Percentiles rank a stretch among this genome's conserved stretches.
These are phyloP conservation scores for Labia minor DNA, from an alignment of 2,888 invertebrate species.

Conservation along the genomic window DNA sequence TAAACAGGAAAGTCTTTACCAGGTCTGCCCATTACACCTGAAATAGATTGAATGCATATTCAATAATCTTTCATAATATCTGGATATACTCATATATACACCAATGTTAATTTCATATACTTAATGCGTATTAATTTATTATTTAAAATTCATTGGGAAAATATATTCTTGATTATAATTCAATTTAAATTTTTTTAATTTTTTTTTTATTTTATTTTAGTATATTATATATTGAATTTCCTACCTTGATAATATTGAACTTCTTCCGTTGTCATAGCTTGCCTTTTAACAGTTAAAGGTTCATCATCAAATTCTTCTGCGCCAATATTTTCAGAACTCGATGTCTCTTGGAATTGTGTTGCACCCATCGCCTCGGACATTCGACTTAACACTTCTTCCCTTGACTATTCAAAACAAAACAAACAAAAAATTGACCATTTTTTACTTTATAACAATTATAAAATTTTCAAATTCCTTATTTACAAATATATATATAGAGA, in stretches of 20 bases:
- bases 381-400: background rate
- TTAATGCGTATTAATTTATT: too few species aligned
- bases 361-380: background rate
- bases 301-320: background rate
- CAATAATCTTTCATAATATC: too few species aligned
- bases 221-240: background rate
- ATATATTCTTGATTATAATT: too few species aligned
- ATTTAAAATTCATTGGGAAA: too few species aligned
- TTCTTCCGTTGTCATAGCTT: background rate
- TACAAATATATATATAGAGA: too few species aligned
- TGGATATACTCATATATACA: too few species aligned
- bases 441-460: too few species aligned
- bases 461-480: too few species aligned
- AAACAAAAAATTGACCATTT: too few species aligned
- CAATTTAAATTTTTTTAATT: too few species aligned
- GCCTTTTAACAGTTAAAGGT: background rate
- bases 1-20: conserved; percentile 40
- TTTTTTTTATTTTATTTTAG: background rate
- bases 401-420: background rate
- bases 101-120: too few species aligned
- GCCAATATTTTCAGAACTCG: background rate
- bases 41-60: too few species aligned
- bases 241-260: background rate
- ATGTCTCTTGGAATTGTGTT: background rate
- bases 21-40: conserved; percentile 27